These are phyloP conservation scores for Euwallacea fornicatus DNA, from an alignment of 1,140 invertebrate species.

Conservation along the genomic window DNA sequence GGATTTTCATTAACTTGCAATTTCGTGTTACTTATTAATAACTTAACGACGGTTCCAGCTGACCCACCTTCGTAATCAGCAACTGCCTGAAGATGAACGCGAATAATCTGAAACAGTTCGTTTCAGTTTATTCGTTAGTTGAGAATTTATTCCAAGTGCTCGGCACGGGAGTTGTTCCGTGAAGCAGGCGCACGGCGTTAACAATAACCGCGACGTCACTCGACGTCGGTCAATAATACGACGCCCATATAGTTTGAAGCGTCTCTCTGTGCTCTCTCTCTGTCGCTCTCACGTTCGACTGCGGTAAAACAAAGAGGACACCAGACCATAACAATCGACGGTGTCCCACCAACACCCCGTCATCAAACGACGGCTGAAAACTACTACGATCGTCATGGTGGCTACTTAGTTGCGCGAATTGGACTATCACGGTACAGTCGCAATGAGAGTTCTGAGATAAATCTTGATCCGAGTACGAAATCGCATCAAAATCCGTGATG, in stretches of 20 bases:
- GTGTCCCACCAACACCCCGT: slow-evolving; percentile 13
- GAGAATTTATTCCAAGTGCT: too few relatives aligned
- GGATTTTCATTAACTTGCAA: too few relatives aligned
- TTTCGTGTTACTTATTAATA: too few relatives aligned
- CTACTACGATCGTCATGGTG: slow-evolving; percentile 14
- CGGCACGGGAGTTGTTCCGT: too few relatives aligned
- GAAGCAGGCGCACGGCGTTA: slow-evolving; percentile 12
- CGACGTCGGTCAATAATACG: slow-evolving; percentile 33
- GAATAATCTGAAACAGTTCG: too few relatives aligned
- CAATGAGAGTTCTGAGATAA: slow-evolving; percentile 13
- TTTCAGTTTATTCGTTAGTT: neutral
- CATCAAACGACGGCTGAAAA: slow-evolving; percentile 8
- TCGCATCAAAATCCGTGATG: slow-evolving; percentile 18
- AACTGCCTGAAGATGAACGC: too few relatives aligned
- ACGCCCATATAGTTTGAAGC: slow-evolving; percentile 20
- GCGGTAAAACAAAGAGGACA: slow-evolving; percentile 14
- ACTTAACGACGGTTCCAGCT: too few relatives aligned
- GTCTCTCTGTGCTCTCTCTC: slow-evolving; percentile 6
- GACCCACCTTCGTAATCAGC: too few relatives aligned
- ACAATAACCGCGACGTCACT: slow-evolving; percentile 4
- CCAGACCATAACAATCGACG: slow-evolving; percentile 8
- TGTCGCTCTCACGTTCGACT: neutral
- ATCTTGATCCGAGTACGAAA: slow-evolving; percentile 8
- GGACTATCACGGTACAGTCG: slow-evolving; percentile 6
- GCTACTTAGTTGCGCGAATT: slow-evolving; percentile 16